Conservation (phyloP, 2,113 vertebrate genomes). For the Zingel zingel region DNA sequence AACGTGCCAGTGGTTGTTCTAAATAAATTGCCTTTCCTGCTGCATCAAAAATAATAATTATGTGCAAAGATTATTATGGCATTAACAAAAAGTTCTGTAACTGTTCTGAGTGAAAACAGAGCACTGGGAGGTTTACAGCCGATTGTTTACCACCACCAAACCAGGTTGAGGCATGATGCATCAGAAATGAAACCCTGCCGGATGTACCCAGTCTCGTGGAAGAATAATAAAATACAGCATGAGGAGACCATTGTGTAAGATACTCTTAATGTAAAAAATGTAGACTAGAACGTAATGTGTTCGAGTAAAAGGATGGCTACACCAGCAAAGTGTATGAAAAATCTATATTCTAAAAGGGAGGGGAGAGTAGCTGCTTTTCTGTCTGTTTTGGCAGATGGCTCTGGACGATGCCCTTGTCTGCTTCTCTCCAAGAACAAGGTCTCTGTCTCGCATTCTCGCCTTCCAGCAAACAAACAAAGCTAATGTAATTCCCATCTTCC, state of each 20-base stretch:
- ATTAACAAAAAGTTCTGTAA: background rate
- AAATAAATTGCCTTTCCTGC: background rate
- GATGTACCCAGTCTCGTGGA: background rate
- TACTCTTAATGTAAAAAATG: conserved; percentile 21
- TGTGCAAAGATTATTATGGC: background rate
- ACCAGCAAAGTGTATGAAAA: conserved; percentile 41
- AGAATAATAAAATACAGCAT: background rate
- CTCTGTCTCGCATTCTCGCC: conserved; percentile 31
- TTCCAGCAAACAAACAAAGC: conserved; percentile 70
- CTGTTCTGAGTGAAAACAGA: background rate
- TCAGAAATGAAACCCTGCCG: background rate
- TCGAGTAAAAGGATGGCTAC: background rate
- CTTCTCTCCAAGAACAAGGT: conserved; percentile 39
- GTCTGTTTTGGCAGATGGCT: conserved; percentile 14
- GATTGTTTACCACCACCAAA: background rate
- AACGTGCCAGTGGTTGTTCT: background rate
- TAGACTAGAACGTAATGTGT: background rate
- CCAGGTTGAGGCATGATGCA: background rate
- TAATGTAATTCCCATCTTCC: conserved; percentile 69
- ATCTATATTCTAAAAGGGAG: conserved; percentile 37
- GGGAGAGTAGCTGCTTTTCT: conserved; percentile 13
- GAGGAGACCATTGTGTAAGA: background rate
- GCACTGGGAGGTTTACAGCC: background rate
- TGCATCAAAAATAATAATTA: background rate
- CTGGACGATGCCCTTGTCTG: conserved; percentile 51